Evolutionary conservation across 2,888 invertebrate genomes (phyloP), one percentile per base, ranked within the genome.

Genomic region (Oasisia sp.): DNA sequence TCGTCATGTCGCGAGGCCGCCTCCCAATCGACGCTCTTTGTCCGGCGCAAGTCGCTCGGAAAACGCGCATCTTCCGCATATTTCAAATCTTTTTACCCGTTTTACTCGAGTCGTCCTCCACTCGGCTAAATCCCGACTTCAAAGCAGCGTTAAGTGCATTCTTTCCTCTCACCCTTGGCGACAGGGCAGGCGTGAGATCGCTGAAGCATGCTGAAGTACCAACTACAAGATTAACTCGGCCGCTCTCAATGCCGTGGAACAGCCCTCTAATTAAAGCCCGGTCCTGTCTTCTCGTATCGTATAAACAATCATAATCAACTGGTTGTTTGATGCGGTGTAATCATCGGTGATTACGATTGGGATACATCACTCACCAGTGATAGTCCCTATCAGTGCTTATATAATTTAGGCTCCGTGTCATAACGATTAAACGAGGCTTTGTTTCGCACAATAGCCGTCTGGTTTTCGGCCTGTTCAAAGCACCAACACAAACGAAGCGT

Each of bases 351-450:
- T 74, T 74, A 74, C 74, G 74, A 74, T 74, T 74, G 27, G 74
- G 74, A 74, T 74, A 74, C 74, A 74, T 74, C 74, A 74, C 74
- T 74, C 74, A 74, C 74, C 74, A 74, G 27, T 74, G 74, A 74
- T 74, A 74, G 4, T 19, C 14, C 74, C 74, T 74, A 74, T 74
- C 74, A 74, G 74, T 74, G 27, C 74, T 74, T 74, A 27, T 74
- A 8, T n/a, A 27, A 74, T 19, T 74, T 3, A 74, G 74, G n/a
- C 50, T 19, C 74, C 27, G 27, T 27, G 74, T n/a, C 27, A 14
- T 14, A 50, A 14, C 50, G 50, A 9, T 74, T 74, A 27, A 74
- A 74, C 74, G 74, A 74, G 50, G 50, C 50, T 50, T 50, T 50
- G 50, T 50, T 50, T 50, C 12, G 7, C 50, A 11, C 50, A 50